Evolutionary conservation across 2,113 vertebrate species (phyloP).

Genomic region (Pardalotus punctatus): DNA sequence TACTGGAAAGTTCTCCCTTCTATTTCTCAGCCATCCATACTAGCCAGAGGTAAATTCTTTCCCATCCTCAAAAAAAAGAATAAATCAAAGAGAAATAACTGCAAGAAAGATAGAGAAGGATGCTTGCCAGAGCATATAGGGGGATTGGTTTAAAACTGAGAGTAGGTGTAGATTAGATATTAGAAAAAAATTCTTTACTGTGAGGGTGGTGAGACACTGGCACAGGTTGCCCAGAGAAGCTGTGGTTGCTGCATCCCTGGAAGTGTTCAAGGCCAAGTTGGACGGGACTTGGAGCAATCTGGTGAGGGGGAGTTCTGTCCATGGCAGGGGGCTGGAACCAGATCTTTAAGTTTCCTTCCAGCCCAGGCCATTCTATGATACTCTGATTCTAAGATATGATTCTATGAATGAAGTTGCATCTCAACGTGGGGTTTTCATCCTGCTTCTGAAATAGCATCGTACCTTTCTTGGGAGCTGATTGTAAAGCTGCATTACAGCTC

Average conservation of each 20-base stretch:
- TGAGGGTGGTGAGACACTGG: not conserved
- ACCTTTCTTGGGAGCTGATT: not conserved
- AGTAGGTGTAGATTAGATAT: not conserved
- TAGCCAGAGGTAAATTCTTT: not conserved
- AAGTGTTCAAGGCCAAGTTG: not conserved
- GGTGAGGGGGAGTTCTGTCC: not conserved
- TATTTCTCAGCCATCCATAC: not conserved
- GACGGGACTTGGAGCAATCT: not conserved
- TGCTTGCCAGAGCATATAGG: not conserved
- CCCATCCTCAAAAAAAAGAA: not conserved
- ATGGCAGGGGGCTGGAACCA: not conserved
- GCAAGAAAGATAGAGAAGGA: not conserved
- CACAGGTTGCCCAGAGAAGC: not conserved
- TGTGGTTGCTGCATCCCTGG: not conserved
- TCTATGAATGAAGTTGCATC: not conserved
- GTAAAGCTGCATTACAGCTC: not conserved
- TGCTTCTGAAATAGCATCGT: not conserved
- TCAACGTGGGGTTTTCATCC: not conserved
- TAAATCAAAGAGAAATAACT: not conserved
- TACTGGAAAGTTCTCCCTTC: not conserved
- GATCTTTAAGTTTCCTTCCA: not conserved
- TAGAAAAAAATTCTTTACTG: not conserved
- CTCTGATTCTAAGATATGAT: not conserved
- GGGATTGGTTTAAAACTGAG: not conserved
- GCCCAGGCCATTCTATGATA: not conserved